Conservation (phyloP, 2,888 invertebrate species). For the Orgyia antiqua region DNA sequence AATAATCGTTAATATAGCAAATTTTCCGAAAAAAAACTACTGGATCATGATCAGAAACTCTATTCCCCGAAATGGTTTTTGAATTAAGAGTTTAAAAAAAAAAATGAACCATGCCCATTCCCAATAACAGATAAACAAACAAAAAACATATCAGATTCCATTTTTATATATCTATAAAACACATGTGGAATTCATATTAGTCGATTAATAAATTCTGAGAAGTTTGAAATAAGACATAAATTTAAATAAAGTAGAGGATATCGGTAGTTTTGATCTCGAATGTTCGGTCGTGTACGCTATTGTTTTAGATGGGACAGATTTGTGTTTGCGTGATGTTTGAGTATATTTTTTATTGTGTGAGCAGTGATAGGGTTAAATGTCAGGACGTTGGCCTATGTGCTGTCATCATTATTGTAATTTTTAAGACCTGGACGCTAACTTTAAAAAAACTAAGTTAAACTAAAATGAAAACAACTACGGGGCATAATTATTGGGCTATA, state of each 20-base stretch:
- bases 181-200: conserved; percentile 71
- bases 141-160: conserved; percentile 47
- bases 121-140: conserved; percentile 10
- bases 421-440: too few species aligned
- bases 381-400: conserved; percentile 18
- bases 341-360: conserved; percentile 27
- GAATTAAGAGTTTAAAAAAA: too few species aligned
- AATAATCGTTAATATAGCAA: too few species aligned
- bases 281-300: conserved; percentile 40
- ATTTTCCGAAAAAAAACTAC: too few species aligned
- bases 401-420: conserved; percentile 4
- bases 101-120: too few species aligned
- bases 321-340: conserved; percentile 40
- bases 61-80: too few species aligned
- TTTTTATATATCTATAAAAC: conserved; percentile 44
- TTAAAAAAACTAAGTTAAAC: too few species aligned
- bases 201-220: conserved; percentile 74
- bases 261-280: conserved; percentile 56
- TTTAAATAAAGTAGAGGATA: conserved; percentile 71
- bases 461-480: too few species aligned
- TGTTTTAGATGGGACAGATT: conserved; percentile 52
- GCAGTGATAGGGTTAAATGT: conserved; percentile 19
- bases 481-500: too few species aligned
- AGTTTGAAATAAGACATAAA: conserved; percentile 73
- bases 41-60: too few species aligned